Evolutionary conservation across 2,888 invertebrate species (phyloP).

Genomic region (Acronicta psi): DNA sequence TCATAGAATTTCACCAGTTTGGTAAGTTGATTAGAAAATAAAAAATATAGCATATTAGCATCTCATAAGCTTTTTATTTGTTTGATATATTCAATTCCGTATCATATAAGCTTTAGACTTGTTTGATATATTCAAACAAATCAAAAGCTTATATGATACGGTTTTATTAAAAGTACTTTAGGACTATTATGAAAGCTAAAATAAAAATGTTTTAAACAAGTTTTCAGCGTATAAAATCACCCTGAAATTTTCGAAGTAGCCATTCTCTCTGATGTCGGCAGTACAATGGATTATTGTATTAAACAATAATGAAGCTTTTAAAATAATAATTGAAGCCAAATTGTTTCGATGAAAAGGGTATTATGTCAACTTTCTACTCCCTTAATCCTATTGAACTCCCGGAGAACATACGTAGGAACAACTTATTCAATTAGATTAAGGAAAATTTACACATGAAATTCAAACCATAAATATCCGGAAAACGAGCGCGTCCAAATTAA

Average conservation of each 20-base stretch:
- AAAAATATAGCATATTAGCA: too few species aligned
- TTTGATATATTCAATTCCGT: too few species aligned
- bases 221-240: background rate
- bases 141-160: too few species aligned
- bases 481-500: constrained; percentile 23
- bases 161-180: too few species aligned
- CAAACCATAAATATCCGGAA: constrained; percentile 18
- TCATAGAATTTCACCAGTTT: too few species aligned
- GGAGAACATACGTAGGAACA: constrained; percentile 7
- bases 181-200: too few species aligned
- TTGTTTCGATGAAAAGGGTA: constrained; percentile 13
- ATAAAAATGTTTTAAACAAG: too few species aligned
- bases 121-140: too few species aligned
- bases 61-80: too few species aligned
- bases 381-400: constrained; percentile 12
- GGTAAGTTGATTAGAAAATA: too few species aligned
- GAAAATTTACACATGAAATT: constrained; percentile 11
- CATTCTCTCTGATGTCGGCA: background rate
- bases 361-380: constrained; percentile 5
- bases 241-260: background rate
- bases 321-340: constrained; percentile 19
- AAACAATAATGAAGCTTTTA: constrained; percentile 5
- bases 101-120: too few species aligned
- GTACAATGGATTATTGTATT: background rate
- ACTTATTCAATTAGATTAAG: constrained; percentile 23